These are phyloP conservation scores for Axinella damicornis DNA, from an alignment of 37 sponge, comb jelly and placozoan species.

Conservation along the genomic window DNA sequence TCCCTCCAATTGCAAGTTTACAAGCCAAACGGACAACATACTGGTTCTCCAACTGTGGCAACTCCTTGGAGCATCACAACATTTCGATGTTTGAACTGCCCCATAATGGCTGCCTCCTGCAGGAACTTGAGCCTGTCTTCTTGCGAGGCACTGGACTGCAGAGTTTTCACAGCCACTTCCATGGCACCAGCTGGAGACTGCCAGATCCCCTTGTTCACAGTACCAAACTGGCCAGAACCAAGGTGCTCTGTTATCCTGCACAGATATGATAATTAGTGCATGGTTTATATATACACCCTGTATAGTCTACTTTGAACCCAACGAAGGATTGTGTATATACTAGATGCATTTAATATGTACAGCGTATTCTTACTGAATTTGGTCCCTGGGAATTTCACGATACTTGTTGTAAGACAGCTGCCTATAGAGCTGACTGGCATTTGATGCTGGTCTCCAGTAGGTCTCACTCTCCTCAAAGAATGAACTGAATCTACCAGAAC, in stretches of 20 bases:
- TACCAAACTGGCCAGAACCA: conserved; percentile 34
- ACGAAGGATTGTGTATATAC: no score
- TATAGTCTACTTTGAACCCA: no score
- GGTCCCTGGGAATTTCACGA: conserved; percentile 31
- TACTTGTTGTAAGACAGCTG: conserved; percentile 55
- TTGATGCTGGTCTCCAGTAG: conserved; percentile 49
- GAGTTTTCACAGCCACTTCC: conserved; percentile 44
- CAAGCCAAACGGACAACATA: no score
- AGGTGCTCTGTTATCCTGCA: background rate
- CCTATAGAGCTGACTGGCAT: conserved; percentile 32
- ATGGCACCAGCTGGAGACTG: conserved; percentile 10
- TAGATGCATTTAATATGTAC: no score
- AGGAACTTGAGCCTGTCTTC: conserved; percentile 42
- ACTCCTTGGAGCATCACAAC: conserved; percentile 34
- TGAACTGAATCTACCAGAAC: background rate
- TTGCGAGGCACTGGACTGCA: conserved; percentile 8
- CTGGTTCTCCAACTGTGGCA: conserved; percentile 34
- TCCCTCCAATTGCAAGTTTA: background rate
- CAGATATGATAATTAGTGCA: background rate
- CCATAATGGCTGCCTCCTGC: conserved; percentile 55
- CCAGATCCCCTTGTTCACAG: conserved; percentile 37
- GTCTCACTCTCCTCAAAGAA: conserved; percentile 43
- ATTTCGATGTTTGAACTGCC: conserved; percentile 53
- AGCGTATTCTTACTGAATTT: conserved; percentile 31
- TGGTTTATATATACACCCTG: background rate